phyloP scores from a whole-genome alignment of 2,888 invertebrate species.

The Hydraecia micacea region DNA sequence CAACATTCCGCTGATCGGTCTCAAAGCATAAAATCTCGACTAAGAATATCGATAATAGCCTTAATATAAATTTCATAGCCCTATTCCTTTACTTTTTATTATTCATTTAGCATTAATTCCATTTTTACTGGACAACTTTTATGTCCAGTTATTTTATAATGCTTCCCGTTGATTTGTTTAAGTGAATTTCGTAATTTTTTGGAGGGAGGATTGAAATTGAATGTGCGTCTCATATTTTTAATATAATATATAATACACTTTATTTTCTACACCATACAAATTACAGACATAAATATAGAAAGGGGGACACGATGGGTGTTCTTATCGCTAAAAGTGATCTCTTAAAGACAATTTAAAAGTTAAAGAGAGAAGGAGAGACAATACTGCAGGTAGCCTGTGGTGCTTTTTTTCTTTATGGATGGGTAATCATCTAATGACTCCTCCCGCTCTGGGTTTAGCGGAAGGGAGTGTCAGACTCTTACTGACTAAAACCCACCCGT shows the following conservation, averaged over 20 bases:
- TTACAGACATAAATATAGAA: not conserved
- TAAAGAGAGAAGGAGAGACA: not conserved
- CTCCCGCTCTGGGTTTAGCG: no score
- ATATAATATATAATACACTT: not conserved
- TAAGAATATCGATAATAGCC: constrained; percentile 65
- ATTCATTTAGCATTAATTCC: constrained; percentile 67
- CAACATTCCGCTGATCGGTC: constrained; percentile 49
- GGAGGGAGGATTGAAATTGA: constrained; percentile 20
- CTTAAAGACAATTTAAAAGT: not conserved
- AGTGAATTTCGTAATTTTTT: constrained; percentile 40
- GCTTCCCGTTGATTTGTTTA: constrained; percentile 55
- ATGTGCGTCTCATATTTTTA: not conserved
- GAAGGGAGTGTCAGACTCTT: no score
- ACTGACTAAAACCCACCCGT: no score
- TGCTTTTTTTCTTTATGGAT: no score
- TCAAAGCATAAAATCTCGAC: constrained; percentile 59
- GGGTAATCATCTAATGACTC: no score
- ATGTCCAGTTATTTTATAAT: constrained; percentile 67
- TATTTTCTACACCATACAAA: not conserved
- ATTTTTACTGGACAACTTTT: constrained; percentile 65
- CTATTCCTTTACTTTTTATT: constrained; percentile 63
- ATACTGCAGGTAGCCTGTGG: not conserved
- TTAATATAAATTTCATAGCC: constrained; percentile 68
- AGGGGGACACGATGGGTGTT: not conserved
- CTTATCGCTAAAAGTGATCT: not conserved